A percentile compares a stretch with the other conserved stretches of the same genome.
Conservation (phyloP, 2,888 invertebrate species). For the Drosophila peninsularis region DNA sequence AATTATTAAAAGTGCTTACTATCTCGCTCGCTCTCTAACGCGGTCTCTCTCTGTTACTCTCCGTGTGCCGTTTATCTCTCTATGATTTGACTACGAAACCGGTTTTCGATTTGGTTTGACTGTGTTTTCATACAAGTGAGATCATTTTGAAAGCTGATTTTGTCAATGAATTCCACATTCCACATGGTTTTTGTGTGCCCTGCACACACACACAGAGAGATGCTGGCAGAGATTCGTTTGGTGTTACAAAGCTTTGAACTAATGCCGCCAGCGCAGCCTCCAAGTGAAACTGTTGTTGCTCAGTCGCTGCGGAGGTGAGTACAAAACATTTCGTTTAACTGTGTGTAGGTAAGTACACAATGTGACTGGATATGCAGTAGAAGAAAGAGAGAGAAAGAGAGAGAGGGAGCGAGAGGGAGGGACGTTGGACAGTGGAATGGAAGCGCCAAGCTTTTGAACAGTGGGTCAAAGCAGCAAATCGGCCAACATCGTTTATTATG, state of each 20-base stretch:
- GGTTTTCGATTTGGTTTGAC: slow-evolving; percentile 86
- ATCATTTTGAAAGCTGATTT: slow-evolving; percentile 86
- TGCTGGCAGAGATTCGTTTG: slow-evolving; percentile 43
- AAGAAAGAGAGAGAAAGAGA: neutral
- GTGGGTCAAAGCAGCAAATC: slow-evolving; percentile 57
- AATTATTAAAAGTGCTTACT: slow-evolving; percentile 40
- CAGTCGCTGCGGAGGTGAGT: slow-evolving; percentile 51
- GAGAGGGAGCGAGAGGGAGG: neutral
- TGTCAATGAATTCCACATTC: slow-evolving; percentile 85
- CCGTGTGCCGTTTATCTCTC: slow-evolving; percentile 28
- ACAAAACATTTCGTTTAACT: slow-evolving; percentile 45
- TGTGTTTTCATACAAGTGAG: slow-evolving; percentile 85
- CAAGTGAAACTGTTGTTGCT: slow-evolving; percentile 38
- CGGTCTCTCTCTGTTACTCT: neutral
- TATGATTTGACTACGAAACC: slow-evolving; percentile 85
- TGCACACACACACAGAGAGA: slow-evolving; percentile 26
- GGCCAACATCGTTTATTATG: slow-evolving; percentile 16
- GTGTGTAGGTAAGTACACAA: slow-evolving; percentile 43
- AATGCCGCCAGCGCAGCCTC: slow-evolving; percentile 74
- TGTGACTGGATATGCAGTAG: slow-evolving; percentile 46
- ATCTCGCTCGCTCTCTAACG: slow-evolving; percentile 1
- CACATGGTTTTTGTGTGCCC: slow-evolving; percentile 63
- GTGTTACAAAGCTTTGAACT: slow-evolving; percentile 81
- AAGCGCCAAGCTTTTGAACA: slow-evolving; percentile 41
- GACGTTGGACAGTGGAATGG: no score